These are phyloP conservation scores for Platalea minor DNA, from an alignment of 2,797 vertebrate genomes.

Conservation along the genomic window DNA sequence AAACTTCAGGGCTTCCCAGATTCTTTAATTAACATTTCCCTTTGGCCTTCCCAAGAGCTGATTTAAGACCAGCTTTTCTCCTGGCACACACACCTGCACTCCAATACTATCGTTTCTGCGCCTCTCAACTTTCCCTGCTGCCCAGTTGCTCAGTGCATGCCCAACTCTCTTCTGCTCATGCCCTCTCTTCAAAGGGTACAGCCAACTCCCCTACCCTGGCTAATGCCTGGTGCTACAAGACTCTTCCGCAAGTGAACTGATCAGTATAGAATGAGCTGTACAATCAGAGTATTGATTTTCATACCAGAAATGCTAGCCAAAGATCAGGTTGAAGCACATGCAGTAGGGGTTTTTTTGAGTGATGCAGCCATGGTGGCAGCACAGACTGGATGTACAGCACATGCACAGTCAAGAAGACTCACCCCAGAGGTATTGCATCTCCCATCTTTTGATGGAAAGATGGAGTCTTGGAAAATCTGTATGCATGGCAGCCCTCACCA, in stretches of 20 bases:
- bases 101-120: rapidly evolving
- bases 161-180: not conserved
- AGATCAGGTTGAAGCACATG: not conserved
- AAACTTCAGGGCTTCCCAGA: not conserved
- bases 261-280: rapidly evolving
- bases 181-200: not conserved
- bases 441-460: not conserved
- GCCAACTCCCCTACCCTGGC: not conserved
- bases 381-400: rapidly evolving
- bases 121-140: not conserved
- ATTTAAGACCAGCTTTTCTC: not conserved
- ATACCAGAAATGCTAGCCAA: not conserved
- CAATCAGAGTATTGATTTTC: not conserved
- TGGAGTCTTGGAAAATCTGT: not conserved
- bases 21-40: not conserved
- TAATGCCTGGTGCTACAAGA: not conserved
- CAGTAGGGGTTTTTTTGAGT: not conserved
- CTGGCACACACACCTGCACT: not conserved
- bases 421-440: not conserved
- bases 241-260: not conserved
- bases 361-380: not conserved
- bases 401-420: rapidly evolving
- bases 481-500: not conserved
- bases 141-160: rapidly evolving
- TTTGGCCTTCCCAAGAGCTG: not conserved